Base-by-base conservation (phyloP, 2,888 invertebrate species). In the Drosophila robusta region DNA sequence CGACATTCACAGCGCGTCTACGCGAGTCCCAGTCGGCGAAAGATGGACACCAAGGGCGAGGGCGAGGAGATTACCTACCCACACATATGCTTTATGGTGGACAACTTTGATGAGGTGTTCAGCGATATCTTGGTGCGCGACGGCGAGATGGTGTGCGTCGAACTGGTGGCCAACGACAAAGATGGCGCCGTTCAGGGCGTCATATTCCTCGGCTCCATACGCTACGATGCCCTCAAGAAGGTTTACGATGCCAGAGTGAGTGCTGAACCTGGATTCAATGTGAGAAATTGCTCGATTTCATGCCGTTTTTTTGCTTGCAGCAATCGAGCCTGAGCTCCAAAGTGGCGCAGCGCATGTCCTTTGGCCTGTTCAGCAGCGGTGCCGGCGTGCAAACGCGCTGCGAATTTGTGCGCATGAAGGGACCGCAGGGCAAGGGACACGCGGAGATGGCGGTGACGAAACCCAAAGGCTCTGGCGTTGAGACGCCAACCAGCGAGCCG, bases 21-120 rank as follows among this genome's bases (percentile, higher is more conserved):
- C 93, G 98, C 99, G 22, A 98, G 98, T 46, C 99, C 99, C 8
- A 98, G 98, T 92, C 95, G 98, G 54, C 94, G 99, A 90, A 95
- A 98, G 93, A 99, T 99, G 98, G 98, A 98, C 92, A 97, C 97
- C 11, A 99, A 99, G 93, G 99, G 99, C 42, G 99, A 99, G 90
- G 95, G 97, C 57, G 99, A 99, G 93, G 98, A 99, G 93, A 99
- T 99, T 93, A 98, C 99, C 42, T 99, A 99, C 93, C 99, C 99
- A 2, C 98, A 98, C 93, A 98, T 99, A 89, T 99, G 98, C 93
- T 99, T 99, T 93, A 98, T 98, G 95, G 98, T 99, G 68, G 99
- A 99, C 93, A 98, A 99, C 93, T 99, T 99, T 93, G 99, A 99
- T 92, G 98, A 99, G 95, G 98, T 96, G 32, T 99, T 99, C 94